phyloP scores from a whole-genome alignment of 1,140 invertebrate genomes.

The Trachymyrmex septentrionalis region DNA sequence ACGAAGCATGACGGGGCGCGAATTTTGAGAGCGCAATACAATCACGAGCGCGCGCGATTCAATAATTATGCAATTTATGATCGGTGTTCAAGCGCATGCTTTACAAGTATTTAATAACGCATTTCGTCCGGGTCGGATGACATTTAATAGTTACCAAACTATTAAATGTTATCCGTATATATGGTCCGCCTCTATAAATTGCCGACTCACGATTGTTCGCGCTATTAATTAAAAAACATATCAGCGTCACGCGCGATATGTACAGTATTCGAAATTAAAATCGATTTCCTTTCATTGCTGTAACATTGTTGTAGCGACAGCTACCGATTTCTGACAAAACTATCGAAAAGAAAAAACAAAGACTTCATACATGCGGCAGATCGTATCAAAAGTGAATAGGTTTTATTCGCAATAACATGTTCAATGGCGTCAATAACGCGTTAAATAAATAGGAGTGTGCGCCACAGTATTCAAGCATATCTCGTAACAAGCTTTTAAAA shows the following conservation, averaged over 20 bases:
- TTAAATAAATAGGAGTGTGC: background rate
- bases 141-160: conserved; percentile 40
- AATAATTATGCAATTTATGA: conserved; percentile 65
- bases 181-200: background rate
- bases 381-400: background rate
- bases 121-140: background rate
- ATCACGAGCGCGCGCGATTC: background rate
- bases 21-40: conserved; percentile 45
- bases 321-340: background rate
- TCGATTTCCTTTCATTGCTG: background rate
- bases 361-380: background rate
- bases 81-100: background rate
- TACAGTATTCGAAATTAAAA: background rate
- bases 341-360: background rate
- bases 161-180: too few species aligned
- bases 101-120: conserved; percentile 67
- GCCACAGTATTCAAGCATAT: background rate
- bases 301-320: background rate
- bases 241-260: background rate
- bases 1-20: conserved; percentile 30
- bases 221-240: conserved; percentile 24
- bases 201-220: background rate
- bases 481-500: background rate
- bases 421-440: conserved; percentile 14
- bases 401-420: conserved; percentile 21